Percentiles rank a stretch among this genome's conserved stretches.
phyloP scores from a whole-genome alignment of 2,113 vertebrate species.

The Crotalus helleri region DNA sequence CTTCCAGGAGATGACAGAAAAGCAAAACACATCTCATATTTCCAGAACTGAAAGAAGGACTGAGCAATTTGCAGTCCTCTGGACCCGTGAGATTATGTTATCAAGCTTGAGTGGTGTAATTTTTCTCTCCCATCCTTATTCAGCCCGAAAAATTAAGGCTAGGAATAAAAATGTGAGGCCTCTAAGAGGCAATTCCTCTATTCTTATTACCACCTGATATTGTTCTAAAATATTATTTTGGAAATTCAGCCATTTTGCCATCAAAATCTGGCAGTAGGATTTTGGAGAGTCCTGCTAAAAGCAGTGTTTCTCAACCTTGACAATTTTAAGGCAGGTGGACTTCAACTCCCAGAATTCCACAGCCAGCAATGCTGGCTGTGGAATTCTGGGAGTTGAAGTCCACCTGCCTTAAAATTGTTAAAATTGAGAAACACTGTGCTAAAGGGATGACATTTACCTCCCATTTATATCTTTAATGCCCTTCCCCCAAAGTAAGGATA shows the following conservation, averaged over 20 bases:
- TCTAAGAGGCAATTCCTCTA: background rate
- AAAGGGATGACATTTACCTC: background rate
- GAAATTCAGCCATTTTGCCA: background rate
- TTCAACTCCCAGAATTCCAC: too few species aligned
- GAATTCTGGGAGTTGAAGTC: too few species aligned
- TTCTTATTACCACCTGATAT: background rate
- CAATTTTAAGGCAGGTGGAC: too few species aligned
- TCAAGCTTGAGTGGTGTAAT: background rate
- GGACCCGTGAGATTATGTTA: background rate
- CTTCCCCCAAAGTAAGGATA: background rate
- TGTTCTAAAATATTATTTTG: background rate
- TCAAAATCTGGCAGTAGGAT: background rate
- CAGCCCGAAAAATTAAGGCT: background rate
- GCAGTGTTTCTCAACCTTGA: too few species aligned
- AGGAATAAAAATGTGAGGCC: background rate
- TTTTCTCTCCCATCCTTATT: background rate
- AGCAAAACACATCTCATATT: background rate
- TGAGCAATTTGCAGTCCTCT: background rate
- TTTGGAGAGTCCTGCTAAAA: background rate
- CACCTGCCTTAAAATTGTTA: too few species aligned
- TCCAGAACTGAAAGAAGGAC: background rate
- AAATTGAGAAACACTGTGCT: background rate
- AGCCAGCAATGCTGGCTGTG: too few species aligned
- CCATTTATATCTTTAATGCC: background rate
- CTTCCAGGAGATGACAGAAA: background rate